Percentiles rank a stretch among this genome's conserved stretches.
Conservation (phyloP, 2,888 invertebrate species). For the Xanthia togata region DNA sequence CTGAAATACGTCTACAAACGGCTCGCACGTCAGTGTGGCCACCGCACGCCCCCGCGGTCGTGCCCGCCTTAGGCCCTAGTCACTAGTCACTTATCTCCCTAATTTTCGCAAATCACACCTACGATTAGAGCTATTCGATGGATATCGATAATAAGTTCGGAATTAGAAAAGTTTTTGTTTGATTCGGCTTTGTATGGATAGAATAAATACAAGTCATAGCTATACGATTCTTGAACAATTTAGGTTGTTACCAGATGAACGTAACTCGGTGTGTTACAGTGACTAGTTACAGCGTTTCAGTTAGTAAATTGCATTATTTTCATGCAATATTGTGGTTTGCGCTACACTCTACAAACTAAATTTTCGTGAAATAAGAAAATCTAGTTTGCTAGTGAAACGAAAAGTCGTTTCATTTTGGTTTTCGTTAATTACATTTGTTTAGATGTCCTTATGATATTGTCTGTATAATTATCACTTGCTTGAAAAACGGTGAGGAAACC, state of each 20-base stretch:
- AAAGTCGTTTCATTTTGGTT: constrained; percentile 9
- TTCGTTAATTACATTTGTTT: not conserved
- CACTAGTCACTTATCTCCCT: no score
- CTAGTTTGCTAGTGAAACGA: no score
- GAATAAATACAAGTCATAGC: not conserved
- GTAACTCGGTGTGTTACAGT: not conserved
- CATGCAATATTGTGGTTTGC: constrained; percentile 16
- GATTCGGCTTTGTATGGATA: not conserved
- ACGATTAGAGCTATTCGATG: constrained; percentile 30
- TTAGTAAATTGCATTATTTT: constrained; percentile 20
- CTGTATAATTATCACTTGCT: no score
- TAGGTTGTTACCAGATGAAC: not conserved
- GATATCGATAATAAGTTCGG: constrained; percentile 33
- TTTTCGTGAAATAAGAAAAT: constrained; percentile 2
- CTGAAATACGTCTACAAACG: no score
- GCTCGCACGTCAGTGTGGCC: no score
- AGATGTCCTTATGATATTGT: no score
- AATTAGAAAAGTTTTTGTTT: constrained; percentile 11
- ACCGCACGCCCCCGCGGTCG: no score
- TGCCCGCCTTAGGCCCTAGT: no score
- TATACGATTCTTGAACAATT: not conserved
- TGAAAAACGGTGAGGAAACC: no score
- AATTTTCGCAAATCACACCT: constrained; percentile 44
- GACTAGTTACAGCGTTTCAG: constrained; percentile 11
- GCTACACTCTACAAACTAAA: constrained; percentile 3